Conservation (phyloP, 2,797 vertebrate species). For the Phoxinus dragarum region DNA sequence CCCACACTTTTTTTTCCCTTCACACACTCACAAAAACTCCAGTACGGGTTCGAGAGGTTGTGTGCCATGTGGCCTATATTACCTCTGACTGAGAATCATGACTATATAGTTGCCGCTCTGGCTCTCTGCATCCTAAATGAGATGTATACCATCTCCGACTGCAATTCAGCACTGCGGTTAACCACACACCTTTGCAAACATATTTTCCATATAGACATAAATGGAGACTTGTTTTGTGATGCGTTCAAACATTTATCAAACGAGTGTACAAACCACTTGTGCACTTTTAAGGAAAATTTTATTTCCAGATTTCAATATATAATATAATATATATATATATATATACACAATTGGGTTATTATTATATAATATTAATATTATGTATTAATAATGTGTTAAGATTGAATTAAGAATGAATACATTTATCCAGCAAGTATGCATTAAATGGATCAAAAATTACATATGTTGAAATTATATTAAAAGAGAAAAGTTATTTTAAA, state of each 20-base stretch:
- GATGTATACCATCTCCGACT: constrained; percentile 31
- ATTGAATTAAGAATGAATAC: too few species aligned
- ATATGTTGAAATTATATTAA: neutral
- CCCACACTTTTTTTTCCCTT: constrained; percentile 29
- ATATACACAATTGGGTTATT: too few species aligned
- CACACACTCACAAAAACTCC: constrained; percentile 21
- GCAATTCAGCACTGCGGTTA: constrained; percentile 23
- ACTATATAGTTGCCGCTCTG: neutral
- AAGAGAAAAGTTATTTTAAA: neutral
- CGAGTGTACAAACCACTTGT: neutral
- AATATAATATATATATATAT: neutral
- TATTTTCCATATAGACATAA: neutral
- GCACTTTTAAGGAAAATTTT: constrained; percentile 1
- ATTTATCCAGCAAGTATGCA: neutral
- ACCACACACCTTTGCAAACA: constrained; percentile 6
- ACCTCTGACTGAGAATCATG: constrained; percentile 12
- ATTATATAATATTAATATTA: too few species aligned
- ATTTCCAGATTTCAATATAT: neutral
- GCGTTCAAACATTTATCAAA: constrained; percentile 2
- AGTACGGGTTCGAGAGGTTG: neutral
- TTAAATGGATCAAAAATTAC: too few species aligned
- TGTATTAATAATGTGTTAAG: too few species aligned
- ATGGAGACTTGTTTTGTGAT: constrained; percentile 7
- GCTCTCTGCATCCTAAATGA: constrained; percentile 45
- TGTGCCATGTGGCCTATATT: constrained; percentile 5